Conservation (phyloP, 1,140 invertebrate species). For the Phymastichus coffea region DNA sequence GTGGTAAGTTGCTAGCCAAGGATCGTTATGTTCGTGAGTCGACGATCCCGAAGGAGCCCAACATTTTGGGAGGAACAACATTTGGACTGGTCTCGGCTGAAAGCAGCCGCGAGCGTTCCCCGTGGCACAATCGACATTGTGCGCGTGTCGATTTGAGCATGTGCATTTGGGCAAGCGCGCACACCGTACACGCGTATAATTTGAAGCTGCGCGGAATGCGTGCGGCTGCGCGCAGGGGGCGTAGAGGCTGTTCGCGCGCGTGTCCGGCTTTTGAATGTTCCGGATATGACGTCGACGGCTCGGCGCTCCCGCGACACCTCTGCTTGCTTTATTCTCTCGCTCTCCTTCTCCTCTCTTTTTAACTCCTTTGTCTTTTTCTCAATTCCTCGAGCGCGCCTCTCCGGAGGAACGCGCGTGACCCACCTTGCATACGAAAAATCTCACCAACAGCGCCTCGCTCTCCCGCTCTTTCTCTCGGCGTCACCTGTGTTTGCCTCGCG, state of each 20-base stretch:
- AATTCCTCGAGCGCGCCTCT: background rate
- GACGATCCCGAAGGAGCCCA: no score
- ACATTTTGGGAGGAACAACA: no score
- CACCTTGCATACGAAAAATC: conserved; percentile 6
- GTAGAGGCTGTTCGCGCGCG: conserved; percentile 19
- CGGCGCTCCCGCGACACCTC: background rate
- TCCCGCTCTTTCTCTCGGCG: background rate
- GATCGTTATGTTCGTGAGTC: no score
- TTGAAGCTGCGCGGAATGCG: background rate
- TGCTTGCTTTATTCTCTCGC: background rate
- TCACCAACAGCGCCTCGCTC: background rate
- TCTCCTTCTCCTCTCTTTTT: background rate
- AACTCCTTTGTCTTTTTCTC: conserved; percentile 11
- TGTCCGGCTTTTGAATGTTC: conserved; percentile 41
- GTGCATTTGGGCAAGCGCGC: background rate
- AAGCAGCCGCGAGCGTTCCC: no score
- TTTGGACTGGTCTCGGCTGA: no score
- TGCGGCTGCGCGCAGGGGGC: background rate
- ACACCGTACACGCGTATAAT: background rate
- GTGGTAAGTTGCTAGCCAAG: no score
- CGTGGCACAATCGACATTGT: background rate
- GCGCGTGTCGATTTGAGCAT: background rate
- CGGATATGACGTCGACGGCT: conserved; percentile 35
- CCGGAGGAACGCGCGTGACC: background rate
- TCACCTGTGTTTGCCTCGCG: background rate